Evolutionary conservation across 2,888 invertebrate species (phyloP), one percentile per base, ranked within the genome.

Genomic region (Coenonympha glycerion): DNA sequence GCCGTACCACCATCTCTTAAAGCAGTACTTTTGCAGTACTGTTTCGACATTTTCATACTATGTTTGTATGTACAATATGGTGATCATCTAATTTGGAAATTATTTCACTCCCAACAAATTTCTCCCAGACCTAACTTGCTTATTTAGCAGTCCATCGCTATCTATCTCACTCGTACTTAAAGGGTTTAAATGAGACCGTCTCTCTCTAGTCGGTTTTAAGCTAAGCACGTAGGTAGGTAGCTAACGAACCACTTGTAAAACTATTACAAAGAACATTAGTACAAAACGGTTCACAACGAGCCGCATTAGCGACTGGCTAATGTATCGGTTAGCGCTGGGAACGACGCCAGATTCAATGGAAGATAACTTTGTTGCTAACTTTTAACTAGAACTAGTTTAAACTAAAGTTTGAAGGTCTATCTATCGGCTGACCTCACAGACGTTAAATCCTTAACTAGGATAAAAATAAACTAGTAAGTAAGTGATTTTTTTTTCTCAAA

Each of bases 211-310:
- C 21, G n/a, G 33, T 42, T 48, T 37, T 26, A 45, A 45, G 31
- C 44, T 28, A 49, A 55, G 49, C 48, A 41, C 46, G 49, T 52
- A 54, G 39, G 49, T 52, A 54, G 39, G 48, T 37, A 40, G 47
- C 51, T 58, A 52, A 52, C 52, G 47, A 50, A 48, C 47, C 36
- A 66, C 62, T 69, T 70, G 71, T 68, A 55, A 59, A 54, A 55
- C 56, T 53, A 55, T 58, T 59, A 56, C 50, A 50, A 49, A 52
- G 58, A 52, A 48, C 50, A 49, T 56, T 54, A 51, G 55, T 34
- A 48, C 52, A 53, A 59, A 59, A 56, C 37, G 46, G 40, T 56
- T 56, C 53, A 49, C 37, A 60, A 55, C 52, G 41, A 51, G 44
- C 45, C 58, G n/a, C n/a, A n/a, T 56, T 56, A 59, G 57, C 55